Conservation (phyloP, 2,888 invertebrate species). For the Ferdinandea cuprea region DNA sequence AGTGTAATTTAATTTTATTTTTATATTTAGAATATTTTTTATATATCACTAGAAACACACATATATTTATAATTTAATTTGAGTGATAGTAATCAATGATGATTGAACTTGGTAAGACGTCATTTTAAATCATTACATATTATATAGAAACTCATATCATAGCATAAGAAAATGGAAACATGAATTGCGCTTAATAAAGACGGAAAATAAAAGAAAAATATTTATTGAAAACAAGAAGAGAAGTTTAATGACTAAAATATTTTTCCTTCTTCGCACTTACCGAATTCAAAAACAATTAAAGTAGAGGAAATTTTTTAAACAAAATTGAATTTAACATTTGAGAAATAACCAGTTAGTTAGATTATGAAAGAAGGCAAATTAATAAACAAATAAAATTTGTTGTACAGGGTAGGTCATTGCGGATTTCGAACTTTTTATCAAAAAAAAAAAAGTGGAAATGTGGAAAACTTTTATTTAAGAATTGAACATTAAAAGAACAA, state of each 20-base stretch:
- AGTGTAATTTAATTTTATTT: slow-evolving; percentile 67
- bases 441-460: too few relatives aligned
- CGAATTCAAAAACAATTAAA: background rate
- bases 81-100: slow-evolving; percentile 38
- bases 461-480: too few relatives aligned
- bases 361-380: too few relatives aligned
- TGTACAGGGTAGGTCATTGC: too few relatives aligned
- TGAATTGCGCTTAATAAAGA: slow-evolving; percentile 26
- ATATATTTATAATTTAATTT: slow-evolving; percentile 35
- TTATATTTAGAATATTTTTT: slow-evolving; percentile 62
- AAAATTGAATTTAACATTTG: too few relatives aligned
- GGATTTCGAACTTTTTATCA: too few relatives aligned
- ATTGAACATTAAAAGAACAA: too few relatives aligned
- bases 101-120: slow-evolving; percentile 28
- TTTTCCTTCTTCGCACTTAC: background rate
- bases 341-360: too few relatives aligned
- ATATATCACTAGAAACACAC: slow-evolving; percentile 57
- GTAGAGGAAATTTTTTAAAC: background rate
- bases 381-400: too few relatives aligned
- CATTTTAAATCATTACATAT: slow-evolving; percentile 58
- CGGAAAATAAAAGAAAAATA: slow-evolving; percentile 9
- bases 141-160: slow-evolving; percentile 69
- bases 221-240: slow-evolving; percentile 2
- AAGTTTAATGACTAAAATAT: background rate
- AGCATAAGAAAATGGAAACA: slow-evolving; percentile 36